Conservation (phyloP, 1,140 invertebrate genomes). For the Cotesia typhae region DNA sequence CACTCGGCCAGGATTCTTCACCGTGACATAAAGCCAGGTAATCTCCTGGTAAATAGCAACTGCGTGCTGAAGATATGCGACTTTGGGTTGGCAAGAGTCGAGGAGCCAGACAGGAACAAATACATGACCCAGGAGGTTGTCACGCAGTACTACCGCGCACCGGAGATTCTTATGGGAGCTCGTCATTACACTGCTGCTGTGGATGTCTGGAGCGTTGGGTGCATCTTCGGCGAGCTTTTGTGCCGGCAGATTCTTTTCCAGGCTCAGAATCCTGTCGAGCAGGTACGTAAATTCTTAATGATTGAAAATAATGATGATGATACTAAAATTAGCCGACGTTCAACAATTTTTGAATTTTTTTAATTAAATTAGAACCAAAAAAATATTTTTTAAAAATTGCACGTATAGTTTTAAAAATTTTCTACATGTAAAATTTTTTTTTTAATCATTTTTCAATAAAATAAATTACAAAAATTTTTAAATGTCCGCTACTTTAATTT, state of each 20-base stretch:
- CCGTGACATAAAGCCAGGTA: slow-evolving; percentile 99
- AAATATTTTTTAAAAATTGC: too few species aligned
- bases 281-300: slow-evolving; percentile 67
- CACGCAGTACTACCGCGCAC: slow-evolving; percentile 98
- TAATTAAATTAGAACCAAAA: too few species aligned
- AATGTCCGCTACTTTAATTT: too few species aligned
- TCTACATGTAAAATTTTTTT: too few species aligned
- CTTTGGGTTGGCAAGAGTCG: slow-evolving; percentile 93
- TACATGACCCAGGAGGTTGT: slow-evolving; percentile 99
- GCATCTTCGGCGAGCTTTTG: slow-evolving; percentile 97
- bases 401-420: too few species aligned
- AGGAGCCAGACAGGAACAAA: slow-evolving; percentile 89
- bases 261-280: slow-evolving; percentile 92
- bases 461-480: too few species aligned
- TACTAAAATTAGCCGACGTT: too few species aligned
- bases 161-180: slow-evolving; percentile 98
- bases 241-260: slow-evolving; percentile 96
- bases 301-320: too few species aligned
- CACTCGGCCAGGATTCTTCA: slow-evolving; percentile 97
- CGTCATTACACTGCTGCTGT: slow-evolving; percentile 96
- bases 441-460: too few species aligned
- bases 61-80: slow-evolving; percentile 99
- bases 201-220: slow-evolving; percentile 99
- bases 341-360: too few species aligned
- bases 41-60: slow-evolving; percentile 97